Evolutionary conservation across 2,113 vertebrate species (phyloP).

Genomic region (Cyrtonyx montezumae): DNA sequence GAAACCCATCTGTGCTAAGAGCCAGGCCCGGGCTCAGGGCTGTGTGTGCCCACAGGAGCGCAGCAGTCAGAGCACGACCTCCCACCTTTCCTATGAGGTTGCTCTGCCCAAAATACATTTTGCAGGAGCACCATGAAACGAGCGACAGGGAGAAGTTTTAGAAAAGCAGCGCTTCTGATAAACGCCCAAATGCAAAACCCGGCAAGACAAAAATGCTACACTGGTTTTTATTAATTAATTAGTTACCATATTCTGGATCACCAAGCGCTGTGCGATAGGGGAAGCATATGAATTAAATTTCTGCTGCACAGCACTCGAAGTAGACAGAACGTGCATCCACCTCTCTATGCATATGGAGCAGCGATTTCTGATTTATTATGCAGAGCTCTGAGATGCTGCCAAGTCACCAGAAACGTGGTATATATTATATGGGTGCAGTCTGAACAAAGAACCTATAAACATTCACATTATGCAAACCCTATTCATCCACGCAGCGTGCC

Average conservation of each 20-base stretch:
- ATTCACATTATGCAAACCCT: not conserved
- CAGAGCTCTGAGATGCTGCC: not conserved
- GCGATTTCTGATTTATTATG: not conserved
- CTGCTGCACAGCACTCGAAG: not conserved
- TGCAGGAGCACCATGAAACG: not conserved
- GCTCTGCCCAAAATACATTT: not conserved
- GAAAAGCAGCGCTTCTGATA: not conserved
- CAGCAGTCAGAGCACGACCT: not conserved
- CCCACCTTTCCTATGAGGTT: too few species aligned
- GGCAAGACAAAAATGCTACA: not conserved
- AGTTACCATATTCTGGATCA: too few species aligned
- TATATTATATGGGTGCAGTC: not conserved
- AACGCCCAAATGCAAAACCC: not conserved
- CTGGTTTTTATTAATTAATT: not conserved
- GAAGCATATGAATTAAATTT: not conserved
- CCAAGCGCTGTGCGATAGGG: not conserved
- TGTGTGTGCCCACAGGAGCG: accelerated
- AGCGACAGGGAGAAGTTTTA: not conserved
- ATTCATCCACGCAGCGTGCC: not conserved
- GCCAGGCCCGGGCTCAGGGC: not conserved
- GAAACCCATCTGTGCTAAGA: not conserved
- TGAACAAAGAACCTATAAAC: not conserved
- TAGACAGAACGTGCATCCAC: not conserved
- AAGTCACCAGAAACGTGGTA: not conserved
- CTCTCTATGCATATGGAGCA: not conserved